These are phyloP conservation scores for Eufriesea mexicana DNA, from an alignment of 1,140 invertebrate genomes.

Conservation along the genomic window DNA sequence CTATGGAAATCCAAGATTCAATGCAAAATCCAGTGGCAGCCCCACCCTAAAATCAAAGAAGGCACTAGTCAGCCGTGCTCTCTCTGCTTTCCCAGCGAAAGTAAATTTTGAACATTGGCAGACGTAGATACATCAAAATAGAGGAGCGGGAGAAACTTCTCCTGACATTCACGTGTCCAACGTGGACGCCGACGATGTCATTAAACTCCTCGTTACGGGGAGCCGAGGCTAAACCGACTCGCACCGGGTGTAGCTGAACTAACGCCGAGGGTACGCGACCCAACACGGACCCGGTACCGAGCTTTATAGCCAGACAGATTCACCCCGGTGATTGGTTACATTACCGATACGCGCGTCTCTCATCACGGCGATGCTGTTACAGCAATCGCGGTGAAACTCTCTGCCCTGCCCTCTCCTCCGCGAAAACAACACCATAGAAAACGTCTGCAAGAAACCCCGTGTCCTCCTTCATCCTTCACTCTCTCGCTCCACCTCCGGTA, in stretches of 20 bases:
- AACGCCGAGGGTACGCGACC: constrained; percentile 53
- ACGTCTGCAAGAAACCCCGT: constrained; percentile 5
- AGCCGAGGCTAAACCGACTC: constrained; percentile 67
- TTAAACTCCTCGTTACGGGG: constrained; percentile 77
- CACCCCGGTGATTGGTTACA: constrained; percentile 75
- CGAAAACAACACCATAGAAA: constrained; percentile 68
- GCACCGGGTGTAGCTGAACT: constrained; percentile 28
- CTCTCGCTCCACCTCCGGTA: background rate
- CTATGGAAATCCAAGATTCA: too few relatives aligned
- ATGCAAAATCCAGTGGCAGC: too few relatives aligned
- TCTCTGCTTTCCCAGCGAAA: background rate
- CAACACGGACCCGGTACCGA: constrained; percentile 52
- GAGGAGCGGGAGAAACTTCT: constrained; percentile 53
- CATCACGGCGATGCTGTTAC: constrained; percentile 75
- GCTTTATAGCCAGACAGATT: constrained; percentile 63
- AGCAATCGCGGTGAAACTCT: constrained; percentile 74
- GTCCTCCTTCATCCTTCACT: background rate
- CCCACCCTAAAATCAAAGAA: background rate
- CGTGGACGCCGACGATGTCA: constrained; percentile 75
- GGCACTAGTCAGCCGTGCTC: background rate
- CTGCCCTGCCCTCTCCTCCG: constrained; percentile 44
- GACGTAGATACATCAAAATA: constrained; percentile 57
- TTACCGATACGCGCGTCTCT: constrained; percentile 77
- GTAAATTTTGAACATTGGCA: constrained; percentile 33
- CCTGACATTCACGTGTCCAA: constrained; percentile 66